Percentiles rank a stretch among this genome's conserved stretches.
Evolutionary conservation across 1,140 invertebrate genomes (phyloP).

Genomic region (Zeugodacus cucurbitae): DNA sequence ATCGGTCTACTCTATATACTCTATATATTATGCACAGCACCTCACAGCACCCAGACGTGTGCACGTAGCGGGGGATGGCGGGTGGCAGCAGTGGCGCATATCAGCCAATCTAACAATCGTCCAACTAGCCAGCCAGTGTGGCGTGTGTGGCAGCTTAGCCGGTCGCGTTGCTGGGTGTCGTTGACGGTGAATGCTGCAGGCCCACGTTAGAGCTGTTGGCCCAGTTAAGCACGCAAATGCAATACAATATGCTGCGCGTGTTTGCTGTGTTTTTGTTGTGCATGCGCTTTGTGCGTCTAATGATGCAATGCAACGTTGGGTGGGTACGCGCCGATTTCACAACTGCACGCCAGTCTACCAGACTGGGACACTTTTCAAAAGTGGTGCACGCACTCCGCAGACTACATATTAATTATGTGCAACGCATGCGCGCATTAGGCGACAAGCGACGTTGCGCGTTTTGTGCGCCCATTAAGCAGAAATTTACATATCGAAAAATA

Average conservation of each 20-base stretch:
- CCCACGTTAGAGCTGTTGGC: not conserved
- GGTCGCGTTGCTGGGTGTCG: not conserved
- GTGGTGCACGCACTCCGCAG: not conserved
- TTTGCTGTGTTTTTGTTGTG: not conserved
- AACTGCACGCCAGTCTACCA: not conserved
- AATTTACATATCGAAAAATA: not conserved
- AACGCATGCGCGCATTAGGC: not conserved
- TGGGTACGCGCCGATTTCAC: not conserved
- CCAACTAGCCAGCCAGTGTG: not conserved
- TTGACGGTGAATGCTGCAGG: conserved; percentile 14
- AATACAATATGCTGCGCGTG: not conserved
- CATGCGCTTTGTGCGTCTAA: conserved; percentile 3
- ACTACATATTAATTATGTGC: not conserved
- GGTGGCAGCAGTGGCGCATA: not conserved
- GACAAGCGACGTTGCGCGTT: not conserved
- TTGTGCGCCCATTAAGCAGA: not conserved
- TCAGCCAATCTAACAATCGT: not conserved
- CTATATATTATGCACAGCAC: too few relatives aligned
- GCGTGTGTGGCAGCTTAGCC: not conserved
- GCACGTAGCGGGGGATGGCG: not conserved
- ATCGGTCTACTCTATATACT: too few relatives aligned
- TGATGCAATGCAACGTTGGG: conserved; percentile 8
- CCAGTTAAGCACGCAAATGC: not conserved
- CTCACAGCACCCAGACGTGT: not conserved
- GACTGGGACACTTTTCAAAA: conserved; percentile 5